Conservation (phyloP, 2,888 invertebrate species). For the Ichneumoninae sp. region DNA sequence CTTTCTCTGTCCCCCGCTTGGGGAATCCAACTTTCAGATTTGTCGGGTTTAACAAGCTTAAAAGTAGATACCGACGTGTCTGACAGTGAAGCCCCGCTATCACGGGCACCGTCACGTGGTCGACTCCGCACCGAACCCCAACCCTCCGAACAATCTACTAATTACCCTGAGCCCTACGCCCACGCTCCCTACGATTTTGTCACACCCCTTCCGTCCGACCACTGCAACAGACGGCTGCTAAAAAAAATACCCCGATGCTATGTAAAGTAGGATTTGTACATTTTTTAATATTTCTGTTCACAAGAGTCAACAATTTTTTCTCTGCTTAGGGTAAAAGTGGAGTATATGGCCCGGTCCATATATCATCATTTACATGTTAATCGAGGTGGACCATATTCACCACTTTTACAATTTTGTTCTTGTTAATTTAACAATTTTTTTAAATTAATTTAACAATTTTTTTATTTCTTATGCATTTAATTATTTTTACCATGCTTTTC, state of each 20-base stretch:
- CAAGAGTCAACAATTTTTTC: too few relatives aligned
- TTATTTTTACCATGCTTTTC: too few relatives aligned
- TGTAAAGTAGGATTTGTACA: not conserved
- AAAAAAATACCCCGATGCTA: not conserved
- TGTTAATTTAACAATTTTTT: too few relatives aligned
- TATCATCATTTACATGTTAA: too few relatives aligned
- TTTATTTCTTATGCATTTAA: too few relatives aligned
- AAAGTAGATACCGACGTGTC: conserved; percentile 70
- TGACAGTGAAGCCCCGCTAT: conserved; percentile 74
- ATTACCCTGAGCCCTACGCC: conserved; percentile 38
- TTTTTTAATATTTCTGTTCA: too few relatives aligned
- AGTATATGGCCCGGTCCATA: too few relatives aligned
- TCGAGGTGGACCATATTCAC: too few relatives aligned
- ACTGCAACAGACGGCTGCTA: not conserved
- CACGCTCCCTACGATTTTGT: conserved; percentile 49
- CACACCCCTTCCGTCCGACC: not conserved
- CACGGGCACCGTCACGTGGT: conserved; percentile 70
- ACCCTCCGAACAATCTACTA: conserved; percentile 5
- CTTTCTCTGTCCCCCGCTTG: conserved; percentile 37
- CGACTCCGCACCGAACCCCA: not conserved
- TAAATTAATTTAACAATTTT: too few relatives aligned
- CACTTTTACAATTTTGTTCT: too few relatives aligned
- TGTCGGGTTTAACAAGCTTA: conserved; percentile 59
- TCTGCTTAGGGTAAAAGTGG: too few relatives aligned
- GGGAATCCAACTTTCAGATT: conserved; percentile 27